phyloP scores from a whole-genome alignment of 2,797 vertebrate species.

The Melanotaenia boesemani region DNA sequence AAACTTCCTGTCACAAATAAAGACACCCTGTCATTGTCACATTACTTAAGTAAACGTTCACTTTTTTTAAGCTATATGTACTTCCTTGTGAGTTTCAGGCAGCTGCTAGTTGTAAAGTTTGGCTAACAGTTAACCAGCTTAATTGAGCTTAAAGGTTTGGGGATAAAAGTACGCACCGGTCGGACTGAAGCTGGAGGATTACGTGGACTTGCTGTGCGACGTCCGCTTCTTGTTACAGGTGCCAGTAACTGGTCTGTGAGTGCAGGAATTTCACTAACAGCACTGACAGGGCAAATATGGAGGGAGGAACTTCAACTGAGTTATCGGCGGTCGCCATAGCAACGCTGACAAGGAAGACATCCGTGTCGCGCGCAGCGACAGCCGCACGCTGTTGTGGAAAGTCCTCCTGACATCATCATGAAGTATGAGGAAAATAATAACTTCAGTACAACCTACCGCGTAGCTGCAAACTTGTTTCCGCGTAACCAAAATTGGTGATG shows the following conservation, averaged over 20 bases:
- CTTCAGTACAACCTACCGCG: background rate
- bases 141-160: background rate
- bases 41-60: background rate
- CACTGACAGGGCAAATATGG: conserved; percentile 16
- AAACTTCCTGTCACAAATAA: conserved; percentile 36
- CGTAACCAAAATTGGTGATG: background rate
- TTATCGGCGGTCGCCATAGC: conserved; percentile 47
- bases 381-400: background rate
- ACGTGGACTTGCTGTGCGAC: background rate
- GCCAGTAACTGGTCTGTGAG: conserved; percentile 4
- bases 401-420: background rate
- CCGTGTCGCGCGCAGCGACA: no score
- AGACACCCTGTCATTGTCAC: rapidly evolving
- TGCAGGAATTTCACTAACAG: conserved; percentile 53
- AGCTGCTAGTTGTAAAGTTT: background rate
- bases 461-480: no score
- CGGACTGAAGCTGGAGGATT: background rate
- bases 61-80: background rate
- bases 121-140: background rate
- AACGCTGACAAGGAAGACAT: conserved; percentile 59
- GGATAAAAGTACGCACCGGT: conserved; percentile 45
- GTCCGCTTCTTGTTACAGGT: background rate
- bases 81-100: background rate
- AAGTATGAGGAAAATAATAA: conserved; percentile 2
- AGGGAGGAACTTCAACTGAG: conserved; percentile 50